phyloP scores from a whole-genome alignment of 2,113 vertebrate species.

The Heptranchias perlo region DNA sequence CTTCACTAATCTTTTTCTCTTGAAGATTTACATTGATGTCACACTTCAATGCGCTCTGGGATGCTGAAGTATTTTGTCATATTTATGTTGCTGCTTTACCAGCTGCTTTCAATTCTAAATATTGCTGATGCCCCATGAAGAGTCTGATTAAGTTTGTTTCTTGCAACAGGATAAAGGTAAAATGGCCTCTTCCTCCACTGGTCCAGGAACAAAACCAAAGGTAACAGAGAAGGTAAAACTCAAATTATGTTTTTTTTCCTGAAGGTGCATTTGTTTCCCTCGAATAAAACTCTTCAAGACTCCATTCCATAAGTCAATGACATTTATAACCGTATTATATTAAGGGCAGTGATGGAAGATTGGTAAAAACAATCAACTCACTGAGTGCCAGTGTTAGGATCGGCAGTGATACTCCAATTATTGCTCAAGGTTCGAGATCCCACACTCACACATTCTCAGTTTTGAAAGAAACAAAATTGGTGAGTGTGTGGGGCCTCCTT shows the following conservation, averaged over 20 bases:
- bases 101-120: not conserved
- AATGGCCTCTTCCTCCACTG: not conserved
- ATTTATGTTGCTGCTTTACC: not conserved
- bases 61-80: not conserved
- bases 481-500: not conserved
- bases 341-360: not conserved
- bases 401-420: not conserved
- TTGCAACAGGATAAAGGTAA: slow-evolving; percentile 7
- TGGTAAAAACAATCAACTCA: not conserved
- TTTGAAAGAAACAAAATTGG: not conserved
- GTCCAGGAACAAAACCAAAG: not conserved
- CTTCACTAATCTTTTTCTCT: too few relatives aligned
- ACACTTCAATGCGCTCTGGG: not conserved
- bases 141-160: not conserved
- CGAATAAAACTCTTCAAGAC: not conserved
- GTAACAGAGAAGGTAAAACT: not conserved
- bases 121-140: not conserved
- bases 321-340: not conserved
- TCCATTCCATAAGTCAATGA: not conserved
- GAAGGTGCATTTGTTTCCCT: not conserved
- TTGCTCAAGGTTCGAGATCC: not conserved
- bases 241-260: not conserved
- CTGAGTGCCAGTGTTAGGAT: not conserved
- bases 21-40: not conserved
- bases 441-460: not conserved